These are phyloP conservation scores for Penaeus monodon DNA, from an alignment of 2,888 invertebrate genomes.

Conservation along the genomic window DNA sequence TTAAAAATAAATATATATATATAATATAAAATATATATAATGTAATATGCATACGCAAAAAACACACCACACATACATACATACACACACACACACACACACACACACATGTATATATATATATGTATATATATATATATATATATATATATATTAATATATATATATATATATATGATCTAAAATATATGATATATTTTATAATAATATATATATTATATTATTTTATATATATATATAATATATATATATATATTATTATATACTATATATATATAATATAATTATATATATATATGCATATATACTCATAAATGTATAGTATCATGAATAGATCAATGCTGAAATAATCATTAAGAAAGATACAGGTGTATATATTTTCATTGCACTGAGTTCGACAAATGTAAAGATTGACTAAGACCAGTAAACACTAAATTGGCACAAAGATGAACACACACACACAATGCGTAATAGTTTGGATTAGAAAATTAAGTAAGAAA, in stretches of 20 bases:
- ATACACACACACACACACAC: background rate
- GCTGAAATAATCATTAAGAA: no score
- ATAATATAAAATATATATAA: slow-evolving; percentile 48
- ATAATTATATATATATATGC: no score
- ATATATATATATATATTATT: background rate
- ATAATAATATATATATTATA: no score
- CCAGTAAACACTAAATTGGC: no score
- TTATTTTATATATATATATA: background rate
- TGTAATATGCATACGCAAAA: slow-evolving; percentile 45
- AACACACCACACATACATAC: slow-evolving; percentile 5
- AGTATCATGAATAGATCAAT: no score
- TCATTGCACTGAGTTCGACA: no score
- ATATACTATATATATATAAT: background rate
- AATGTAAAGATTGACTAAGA: no score
- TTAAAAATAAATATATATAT: slow-evolving; percentile 36
- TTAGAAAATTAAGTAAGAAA: no score
- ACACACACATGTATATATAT: background rate
- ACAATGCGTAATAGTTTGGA: no score
- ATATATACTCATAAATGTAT: background rate
- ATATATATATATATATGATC: background rate
- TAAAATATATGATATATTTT: no score
- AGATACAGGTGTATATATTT: no score
- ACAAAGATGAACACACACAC: no score
- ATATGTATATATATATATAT: background rate
- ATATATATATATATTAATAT: background rate